Evolutionary conservation across 2,113 vertebrate species (phyloP), one percentile per base, ranked within the genome.

Genomic region (Ctenodactylus gundi): DNA sequence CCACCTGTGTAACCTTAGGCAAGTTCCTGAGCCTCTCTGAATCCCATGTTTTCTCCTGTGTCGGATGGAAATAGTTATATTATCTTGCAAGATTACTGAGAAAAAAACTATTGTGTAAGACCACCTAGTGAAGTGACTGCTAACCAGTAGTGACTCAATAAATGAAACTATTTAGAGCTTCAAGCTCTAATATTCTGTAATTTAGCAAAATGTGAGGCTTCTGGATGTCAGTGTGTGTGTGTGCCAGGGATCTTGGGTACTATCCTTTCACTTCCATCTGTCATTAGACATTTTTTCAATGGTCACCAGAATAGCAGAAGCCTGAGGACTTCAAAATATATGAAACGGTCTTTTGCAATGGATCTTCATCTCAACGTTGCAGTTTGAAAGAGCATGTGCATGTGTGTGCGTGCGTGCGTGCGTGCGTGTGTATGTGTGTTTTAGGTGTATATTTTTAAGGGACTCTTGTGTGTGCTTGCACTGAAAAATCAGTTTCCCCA

Each of bases 101-200:
- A 76, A 4, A 2, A 73, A 58, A 81, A 64, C 41, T 72, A 73
- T 67, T 82, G 11, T 76, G 46, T 73, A 88, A 65, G 88, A 77
- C 41, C 36, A 4, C 53, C 13, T 91, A 68, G 2, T 89, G 67
- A n/a, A 60, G 46, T 67, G 11, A 53, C 51, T 77, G 29, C 67
- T 93, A 31, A 31, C 41, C 41, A 62, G 27, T 53, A 94, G 76
- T 80, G 51, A 85, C 62, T 90, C 82, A 85, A 92, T 29, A 93
- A 94, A 73, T 20, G 7, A n/a, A 73, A 62, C 53, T 96, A 58
- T 68, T 89, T 76, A 84, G 65, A 70, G 8, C 39, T 93, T 83
- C 15, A 87, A 87, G 6, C 46, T 86, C 62, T 64, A 53, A 60
- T 31, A 64, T 70, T 93, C 65, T 55, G 49, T 89, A 65, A 72